Base-by-base conservation (phyloP, 2,113 vertebrate genomes). In the Eudyptes chrysolophus region DNA sequence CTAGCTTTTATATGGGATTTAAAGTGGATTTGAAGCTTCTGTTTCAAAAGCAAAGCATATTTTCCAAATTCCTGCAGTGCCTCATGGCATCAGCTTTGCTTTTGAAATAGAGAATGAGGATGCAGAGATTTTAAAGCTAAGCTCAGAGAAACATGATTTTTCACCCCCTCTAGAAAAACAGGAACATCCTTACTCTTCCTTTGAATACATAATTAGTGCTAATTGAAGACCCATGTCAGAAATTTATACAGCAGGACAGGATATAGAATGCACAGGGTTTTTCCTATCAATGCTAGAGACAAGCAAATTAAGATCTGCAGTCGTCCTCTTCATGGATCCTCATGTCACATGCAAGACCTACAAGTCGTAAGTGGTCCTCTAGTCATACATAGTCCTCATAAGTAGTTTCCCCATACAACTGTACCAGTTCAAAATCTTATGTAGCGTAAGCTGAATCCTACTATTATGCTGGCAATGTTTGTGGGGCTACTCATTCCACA, bases 1-100 rank as follows among this genome's bases (percentile, higher is more conserved):
- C 91, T 93, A 97, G 97, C 93, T 96, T 97, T 96, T 96, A 96
- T 96, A 97, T 70, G 84, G 96, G 97, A 97, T 96, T 97, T 97
- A 93, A 96, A 94, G 87, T 97, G 95, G 94, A 96, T 97, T 96
- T 97, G 95, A 95, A 94, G 95, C 94, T 96, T 96, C 97, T 97
- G 87, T 97, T 96, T 97, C 91, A 95, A 97, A 96, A 97, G 95
- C 94, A 96, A 94, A 96, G 93, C 87, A 78, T 97, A 91, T 96
- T 94, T 95, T 96, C 93, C 91, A 96, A 96, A 96, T 96, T 96
- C 95, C 95, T 93, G 78, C 81, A 83, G 91, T 85, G 94, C 92
- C 92, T 92, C 84, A 29, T 96, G 89, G 91, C 97, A 97, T 85
- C 91, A 92, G 93, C 87, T 91, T 97, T 91, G 93, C 94, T 97